Conservation (phyloP, 2,113 vertebrate species). For the Ciconia boyciana region DNA sequence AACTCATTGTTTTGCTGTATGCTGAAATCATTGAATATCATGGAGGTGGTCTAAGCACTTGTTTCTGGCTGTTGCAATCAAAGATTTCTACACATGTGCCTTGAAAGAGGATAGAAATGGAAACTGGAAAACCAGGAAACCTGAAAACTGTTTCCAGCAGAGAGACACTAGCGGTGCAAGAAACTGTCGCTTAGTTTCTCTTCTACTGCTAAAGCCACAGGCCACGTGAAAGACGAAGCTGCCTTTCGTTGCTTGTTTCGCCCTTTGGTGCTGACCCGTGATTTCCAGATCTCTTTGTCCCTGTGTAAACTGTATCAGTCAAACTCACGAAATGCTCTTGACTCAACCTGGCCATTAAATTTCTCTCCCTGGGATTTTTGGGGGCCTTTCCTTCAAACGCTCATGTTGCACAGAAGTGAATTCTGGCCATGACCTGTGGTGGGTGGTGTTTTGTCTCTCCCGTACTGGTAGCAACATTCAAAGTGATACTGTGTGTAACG, state of each 20-base stretch:
- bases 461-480: not conserved
- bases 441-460: not conserved
- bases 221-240: not conserved
- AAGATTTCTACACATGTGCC: conserved; percentile 47
- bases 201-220: not conserved
- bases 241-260: not conserved
- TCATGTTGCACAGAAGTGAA: not conserved
- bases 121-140: not conserved
- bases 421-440: not conserved
- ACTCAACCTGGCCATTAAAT: not conserved
- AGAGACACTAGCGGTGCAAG: not conserved
- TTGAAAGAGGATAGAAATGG: conserved; percentile 46
- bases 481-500: not conserved
- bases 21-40: not conserved
- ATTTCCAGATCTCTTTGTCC: not conserved
- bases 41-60: not conserved
- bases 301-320: not conserved
- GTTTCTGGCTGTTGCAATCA: not conserved
- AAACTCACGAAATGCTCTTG: not conserved
- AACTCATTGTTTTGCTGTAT: not conserved
- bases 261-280: not conserved
- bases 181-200: not conserved
- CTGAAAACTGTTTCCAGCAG: not conserved
- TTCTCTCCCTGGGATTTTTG: not conserved
- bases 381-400: not conserved